Percentiles rank a stretch among this genome's conserved stretches.
These are phyloP conservation scores for Monochamus alternatus DNA, from an alignment of 2,888 invertebrate species.

Conservation along the genomic window DNA sequence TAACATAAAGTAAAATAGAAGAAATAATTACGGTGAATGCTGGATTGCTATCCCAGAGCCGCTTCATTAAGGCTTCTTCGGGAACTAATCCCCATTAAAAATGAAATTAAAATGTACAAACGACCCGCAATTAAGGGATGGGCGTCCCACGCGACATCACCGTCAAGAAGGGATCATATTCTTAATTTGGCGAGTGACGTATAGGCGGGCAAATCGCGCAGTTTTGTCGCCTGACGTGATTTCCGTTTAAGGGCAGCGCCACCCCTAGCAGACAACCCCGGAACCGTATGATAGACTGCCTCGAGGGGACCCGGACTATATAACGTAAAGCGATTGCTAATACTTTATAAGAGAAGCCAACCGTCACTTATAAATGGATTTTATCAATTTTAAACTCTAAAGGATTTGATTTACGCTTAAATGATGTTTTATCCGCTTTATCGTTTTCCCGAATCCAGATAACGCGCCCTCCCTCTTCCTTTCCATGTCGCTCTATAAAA, in stretches of 20 bases:
- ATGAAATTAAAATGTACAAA: conserved; percentile 64
- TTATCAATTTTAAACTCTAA: conserved; percentile 70
- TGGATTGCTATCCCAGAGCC: background rate
- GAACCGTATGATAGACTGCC: conserved; percentile 67
- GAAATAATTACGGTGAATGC: too few relatives aligned
- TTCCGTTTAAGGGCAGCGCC: conserved; percentile 54
- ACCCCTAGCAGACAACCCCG: conserved; percentile 52
- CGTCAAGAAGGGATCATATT: conserved; percentile 64
- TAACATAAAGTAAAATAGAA: too few relatives aligned
- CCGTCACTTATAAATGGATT: conserved; percentile 71
- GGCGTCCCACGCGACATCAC: conserved; percentile 54
- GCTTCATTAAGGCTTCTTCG: conserved; percentile 15
- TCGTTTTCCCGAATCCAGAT: conserved; percentile 48
- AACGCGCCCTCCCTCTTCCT: conserved; percentile 21
- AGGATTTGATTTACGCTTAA: conserved; percentile 66
- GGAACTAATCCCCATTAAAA: conserved; percentile 50
- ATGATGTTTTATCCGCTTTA: conserved; percentile 56
- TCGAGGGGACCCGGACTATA: conserved; percentile 65
- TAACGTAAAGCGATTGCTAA: conserved; percentile 70
- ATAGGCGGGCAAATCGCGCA: conserved; percentile 66
- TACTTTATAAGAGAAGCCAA: conserved; percentile 71
- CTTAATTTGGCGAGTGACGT: conserved; percentile 69
- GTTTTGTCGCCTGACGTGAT: conserved; percentile 70
- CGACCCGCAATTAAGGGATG: conserved; percentile 61
- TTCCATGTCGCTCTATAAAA: background rate